Evolutionary conservation across 2,113 vertebrate genomes (phyloP).

Genomic region (Pteronura brasiliensis): DNA sequence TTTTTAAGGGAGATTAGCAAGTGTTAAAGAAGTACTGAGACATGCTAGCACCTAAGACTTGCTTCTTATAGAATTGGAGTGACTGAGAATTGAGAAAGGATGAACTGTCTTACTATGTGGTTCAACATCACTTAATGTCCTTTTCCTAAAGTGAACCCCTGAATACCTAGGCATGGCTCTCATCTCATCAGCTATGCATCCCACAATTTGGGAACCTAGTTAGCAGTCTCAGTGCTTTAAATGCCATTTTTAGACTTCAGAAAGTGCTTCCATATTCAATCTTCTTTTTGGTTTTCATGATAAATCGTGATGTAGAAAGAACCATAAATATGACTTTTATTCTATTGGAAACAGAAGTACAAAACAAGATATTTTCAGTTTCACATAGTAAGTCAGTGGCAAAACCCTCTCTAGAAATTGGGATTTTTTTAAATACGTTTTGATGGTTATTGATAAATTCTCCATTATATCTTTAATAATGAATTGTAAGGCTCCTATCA

Average conservation of each 20-base stretch:
- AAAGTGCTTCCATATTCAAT: neutral
- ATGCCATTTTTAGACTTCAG: neutral
- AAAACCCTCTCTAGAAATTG: neutral
- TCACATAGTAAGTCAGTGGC: neutral
- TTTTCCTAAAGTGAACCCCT: neutral
- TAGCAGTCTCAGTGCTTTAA: neutral
- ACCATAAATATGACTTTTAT: neutral
- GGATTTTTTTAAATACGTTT: neutral
- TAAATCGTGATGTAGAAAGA: neutral
- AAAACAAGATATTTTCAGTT: neutral
- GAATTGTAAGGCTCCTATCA: neutral
- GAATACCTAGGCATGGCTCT: neutral
- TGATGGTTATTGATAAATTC: neutral
- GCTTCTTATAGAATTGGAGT: neutral
- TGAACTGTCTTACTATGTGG: neutral
- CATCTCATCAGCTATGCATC: neutral
- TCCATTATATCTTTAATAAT: neutral
- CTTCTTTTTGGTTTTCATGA: neutral
- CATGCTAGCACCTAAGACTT: neutral
- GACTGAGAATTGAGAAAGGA: neutral
- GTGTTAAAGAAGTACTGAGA: neutral
- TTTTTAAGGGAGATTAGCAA: neutral
- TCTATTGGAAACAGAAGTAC: neutral
- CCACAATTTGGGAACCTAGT: neutral
- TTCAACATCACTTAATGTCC: neutral